Evolutionary conservation across 2,113 vertebrate genomes (phyloP), one percentile per base, ranked within the genome.

Genomic region (Tachysurus fulvidraco): DNA sequence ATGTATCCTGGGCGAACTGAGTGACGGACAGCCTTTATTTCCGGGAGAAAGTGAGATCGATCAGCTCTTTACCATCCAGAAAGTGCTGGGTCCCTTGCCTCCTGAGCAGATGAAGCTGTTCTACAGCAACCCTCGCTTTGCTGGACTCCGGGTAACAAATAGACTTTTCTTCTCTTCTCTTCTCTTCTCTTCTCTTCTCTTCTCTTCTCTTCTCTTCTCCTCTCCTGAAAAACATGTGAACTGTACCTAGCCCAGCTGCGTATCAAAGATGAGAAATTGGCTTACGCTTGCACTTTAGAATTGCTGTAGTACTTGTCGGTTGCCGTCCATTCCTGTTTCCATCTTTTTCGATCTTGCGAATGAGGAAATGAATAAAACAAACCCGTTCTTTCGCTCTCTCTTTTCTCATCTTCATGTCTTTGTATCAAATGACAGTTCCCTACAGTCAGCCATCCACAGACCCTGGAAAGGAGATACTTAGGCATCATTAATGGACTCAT

Each of bases 61-160:
- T 93, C 98, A 99, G 93, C 98, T 99, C 93, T 99, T 98, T 87
- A 99, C 97, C 93, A 99, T 99, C 92, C 98, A 99, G 96, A 99
- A 98, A 92, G 98, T 99, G 88, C 91, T 99, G 90, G 98, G 98
- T 89, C 98, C 98, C 0, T 94, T 99, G 91, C 98, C 98, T 74
- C 96, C 98, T 0, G 98, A 99, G 90, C 98, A 99, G 94, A 99
- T 99, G 97, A 99, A 99, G 92, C 98, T 99, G 86, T 99, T 99
- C 95, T 99, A 99, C 81, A 99, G 96, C 95, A 99, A 99, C 94
- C 97, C 98, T 88, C 98, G 98, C 60, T 89, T 89, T 3, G 88
- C 88, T 21, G 88, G 88, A 25, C 86, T 89, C n/a, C 83, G 88
- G 86, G 86, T 89, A 36, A 85, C 69, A 41, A 87, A 80, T 50